Base-by-base conservation (phyloP, 1,140 invertebrate genomes). In the Acromyrmex echinatior region DNA sequence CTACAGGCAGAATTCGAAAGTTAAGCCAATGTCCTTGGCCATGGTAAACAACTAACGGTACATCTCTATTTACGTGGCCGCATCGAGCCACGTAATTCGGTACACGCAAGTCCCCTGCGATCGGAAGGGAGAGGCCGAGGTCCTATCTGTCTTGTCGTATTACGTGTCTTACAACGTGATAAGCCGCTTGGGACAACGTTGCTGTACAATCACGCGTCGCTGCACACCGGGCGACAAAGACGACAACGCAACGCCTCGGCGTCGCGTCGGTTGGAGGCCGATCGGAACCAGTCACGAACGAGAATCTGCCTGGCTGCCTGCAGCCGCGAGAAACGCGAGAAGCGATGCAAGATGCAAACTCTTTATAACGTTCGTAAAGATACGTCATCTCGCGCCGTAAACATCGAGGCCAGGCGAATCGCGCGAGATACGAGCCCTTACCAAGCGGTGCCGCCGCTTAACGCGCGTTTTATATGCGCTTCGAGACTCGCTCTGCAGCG, bases 141-240 rank as follows among this genome's bases (percentile, higher is more conserved):
- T 77, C 88, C 89, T 90, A 92, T 89, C 89, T 76, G 79, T 76
- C 87, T 89, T 92, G 92, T 90, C 90, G 82, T 85, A 90, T 92
- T 88, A 86, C 88, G 87, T 92, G 92, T 93, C 91, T 93, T 93
- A 93, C 92, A 93, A 91, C 90, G 84, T 91, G 92, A 92, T 93
- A 93, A 92, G 91, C 91, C 87, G 68, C 39, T 58, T 68, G 65
- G 65, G 71, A 91, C 91, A 89, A 82, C 66, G 70, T 91, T 88
- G 78, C 86, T 39, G 84, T 86, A 82, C 70, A 80, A 68, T 63
- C 65, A 49, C 14, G 68, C 65, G 53, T 60, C 74, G 65, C 45
- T 25, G 53, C 73, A 39, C 39, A 70, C 45, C 68, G 31, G 66
- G 10, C 87, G 87, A 68, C 86, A 73, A 77, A 68, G 84, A 70